phyloP scores from a whole-genome alignment of 2,888 invertebrate genomes.

The Pachliopta kotzebuea region DNA sequence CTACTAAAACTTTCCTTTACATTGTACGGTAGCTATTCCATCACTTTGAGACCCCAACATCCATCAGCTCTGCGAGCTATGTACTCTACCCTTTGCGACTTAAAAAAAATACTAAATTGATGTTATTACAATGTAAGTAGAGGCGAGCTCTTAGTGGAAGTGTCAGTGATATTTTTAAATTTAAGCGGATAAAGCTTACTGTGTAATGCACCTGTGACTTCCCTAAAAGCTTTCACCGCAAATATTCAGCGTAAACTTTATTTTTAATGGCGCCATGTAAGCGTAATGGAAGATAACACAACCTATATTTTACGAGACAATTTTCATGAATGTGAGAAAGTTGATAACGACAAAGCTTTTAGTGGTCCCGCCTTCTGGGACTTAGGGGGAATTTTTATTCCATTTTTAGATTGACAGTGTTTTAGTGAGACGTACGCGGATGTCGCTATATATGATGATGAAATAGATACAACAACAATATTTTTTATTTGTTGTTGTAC shows the following conservation, averaged over 20 bases:
- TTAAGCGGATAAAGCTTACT: constrained; percentile 57
- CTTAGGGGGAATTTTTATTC: constrained; percentile 34
- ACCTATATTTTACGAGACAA: constrained; percentile 71
- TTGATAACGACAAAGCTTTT: constrained; percentile 69
- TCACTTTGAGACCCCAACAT: no score
- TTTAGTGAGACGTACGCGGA: constrained; percentile 11
- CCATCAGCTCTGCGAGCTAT: no score
- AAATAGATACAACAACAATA: neutral
- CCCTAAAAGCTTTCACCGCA: constrained; percentile 66
- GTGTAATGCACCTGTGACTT: constrained; percentile 74
- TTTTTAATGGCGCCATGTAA: constrained; percentile 72
- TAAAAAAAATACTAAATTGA: neutral
- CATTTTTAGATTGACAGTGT: constrained; percentile 36
- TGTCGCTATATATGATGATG: no score
- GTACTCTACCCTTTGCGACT: no score
- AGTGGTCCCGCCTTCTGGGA: constrained; percentile 41
- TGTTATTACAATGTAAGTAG: constrained; percentile 29
- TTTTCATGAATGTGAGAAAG: constrained; percentile 65
- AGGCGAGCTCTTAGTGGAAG: constrained; percentile 37
- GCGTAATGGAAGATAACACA: constrained; percentile 71
- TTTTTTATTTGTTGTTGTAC: neutral
- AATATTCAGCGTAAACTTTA: constrained; percentile 67
- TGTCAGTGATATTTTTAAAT: constrained; percentile 62
- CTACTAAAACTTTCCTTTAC: no score
- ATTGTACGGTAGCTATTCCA: no score